Base-by-base conservation (phyloP, 2,797 vertebrate species). In the Gila robusta region DNA sequence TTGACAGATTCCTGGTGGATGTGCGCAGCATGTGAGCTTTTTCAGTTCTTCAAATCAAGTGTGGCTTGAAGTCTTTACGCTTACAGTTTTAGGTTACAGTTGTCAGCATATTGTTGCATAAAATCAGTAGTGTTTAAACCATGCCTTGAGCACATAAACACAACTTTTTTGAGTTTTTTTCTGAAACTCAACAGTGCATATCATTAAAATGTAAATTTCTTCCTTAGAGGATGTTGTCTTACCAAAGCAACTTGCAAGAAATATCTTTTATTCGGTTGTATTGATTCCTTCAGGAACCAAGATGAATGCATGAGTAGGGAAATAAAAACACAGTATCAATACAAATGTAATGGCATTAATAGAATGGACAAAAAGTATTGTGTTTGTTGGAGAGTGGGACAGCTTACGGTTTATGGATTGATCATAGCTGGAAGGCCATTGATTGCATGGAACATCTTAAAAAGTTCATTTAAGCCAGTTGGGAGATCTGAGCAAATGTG, bases 1-100 rank as follows among this genome's bases (percentile, higher is more conserved):
- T 80, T 79, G 80, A 74, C 77, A 85, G 74, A 87, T 83, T 88
- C 79, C 86, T 81, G 32, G 35, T 85, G 67, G 52, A 80, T 54
- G 77, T 70, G 39, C 52, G 9, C 52, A 47, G 76, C 83, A 47
- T 85, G 73, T 21, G 12, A 79, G 66, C 52, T 21, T 62, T 70
- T 71, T 71, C 74, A 16, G 72, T 21, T 77, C 59, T 62, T 84
- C 44, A 84, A 77, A 84, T 71, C 76, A 79, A 85, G 39, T 37
- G 49, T 59, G 77, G 62, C 35, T 84, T 84, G 23, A 84, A 69
- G 74, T 69, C 73, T 32, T 26, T 71, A 64, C 64, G 37, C 49
- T 72, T 80, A 72, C 64, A 62, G 64, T 72, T 85, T 79, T 62
- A 72, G 77, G 66, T 72, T 72, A 72, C 77, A 80, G 54, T 73